phyloP scores from a whole-genome alignment of 2,888 invertebrate genomes.

The Euplagia quadripunctaria region DNA sequence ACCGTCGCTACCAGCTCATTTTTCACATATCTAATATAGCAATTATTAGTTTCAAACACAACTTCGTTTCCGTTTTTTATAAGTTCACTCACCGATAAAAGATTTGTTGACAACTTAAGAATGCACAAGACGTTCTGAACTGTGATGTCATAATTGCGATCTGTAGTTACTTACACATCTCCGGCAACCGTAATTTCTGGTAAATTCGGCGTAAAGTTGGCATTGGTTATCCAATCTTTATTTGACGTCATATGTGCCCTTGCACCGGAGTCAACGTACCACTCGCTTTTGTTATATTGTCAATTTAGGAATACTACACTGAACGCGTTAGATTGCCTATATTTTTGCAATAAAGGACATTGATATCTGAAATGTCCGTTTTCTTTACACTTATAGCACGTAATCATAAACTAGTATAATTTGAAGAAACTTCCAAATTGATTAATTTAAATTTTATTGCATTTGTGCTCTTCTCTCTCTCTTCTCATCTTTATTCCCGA shows the following conservation, averaged over 20 bases:
- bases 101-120: not conserved
- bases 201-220: not conserved
- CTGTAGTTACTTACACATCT: not conserved
- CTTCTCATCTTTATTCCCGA: not conserved
- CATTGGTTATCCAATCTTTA: not conserved
- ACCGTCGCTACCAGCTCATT: not conserved
- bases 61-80: conserved; percentile 10
- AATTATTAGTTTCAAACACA: not conserved
- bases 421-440: not conserved
- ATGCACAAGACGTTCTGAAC: not conserved
- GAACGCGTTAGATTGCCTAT: not conserved
- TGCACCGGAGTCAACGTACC: not conserved
- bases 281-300: not conserved
- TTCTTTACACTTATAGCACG: conserved; percentile 12
- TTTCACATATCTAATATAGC: conserved; percentile 1
- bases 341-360: conserved; percentile 12
- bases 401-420: not conserved
- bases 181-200: conserved; percentile 2
- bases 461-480: no score
- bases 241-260: not conserved
- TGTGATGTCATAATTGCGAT: not conserved
- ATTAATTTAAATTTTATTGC: not conserved
- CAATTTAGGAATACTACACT: conserved; percentile 2
- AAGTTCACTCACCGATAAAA: not conserved
- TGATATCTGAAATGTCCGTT: conserved; percentile 11